Conservation (phyloP, 2,888 invertebrate genomes). For the Caenorhabditis sp. region DNA sequence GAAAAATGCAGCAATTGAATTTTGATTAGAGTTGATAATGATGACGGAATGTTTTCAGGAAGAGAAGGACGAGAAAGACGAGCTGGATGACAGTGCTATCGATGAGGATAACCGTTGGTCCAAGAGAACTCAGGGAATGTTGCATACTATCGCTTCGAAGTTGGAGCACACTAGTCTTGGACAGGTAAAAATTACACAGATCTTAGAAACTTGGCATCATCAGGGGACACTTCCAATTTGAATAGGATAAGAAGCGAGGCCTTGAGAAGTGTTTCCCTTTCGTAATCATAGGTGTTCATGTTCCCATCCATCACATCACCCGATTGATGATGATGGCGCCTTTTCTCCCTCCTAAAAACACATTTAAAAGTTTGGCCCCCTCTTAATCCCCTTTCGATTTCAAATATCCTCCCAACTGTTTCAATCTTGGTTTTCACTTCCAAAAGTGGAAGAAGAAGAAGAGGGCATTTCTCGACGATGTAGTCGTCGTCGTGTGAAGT, state of each 20-base stretch:
- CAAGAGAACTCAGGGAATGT: conserved; percentile 78
- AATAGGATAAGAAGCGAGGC: conserved; percentile 8
- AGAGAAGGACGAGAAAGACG: conserved; percentile 60
- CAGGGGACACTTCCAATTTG: not conserved
- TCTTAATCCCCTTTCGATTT: conserved; percentile 15
- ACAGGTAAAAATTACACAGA: conserved; percentile 71
- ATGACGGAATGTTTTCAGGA: conserved; percentile 36
- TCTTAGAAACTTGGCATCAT: too few relatives aligned
- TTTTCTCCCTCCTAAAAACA: conserved; percentile 18
- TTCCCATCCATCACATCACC: conserved; percentile 65
- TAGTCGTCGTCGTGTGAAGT: conserved; percentile 60
- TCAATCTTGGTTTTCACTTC: conserved; percentile 42
- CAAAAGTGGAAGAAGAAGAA: not conserved
- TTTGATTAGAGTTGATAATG: conserved; percentile 4
- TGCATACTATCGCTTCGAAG: conserved; percentile 77
- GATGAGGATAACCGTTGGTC: conserved; percentile 79
- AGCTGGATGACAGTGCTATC: conserved; percentile 43
- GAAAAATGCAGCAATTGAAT: not conserved
- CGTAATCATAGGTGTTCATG: conserved; percentile 65
- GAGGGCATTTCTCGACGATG: conserved; percentile 39
- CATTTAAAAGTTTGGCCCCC: conserved; percentile 38
- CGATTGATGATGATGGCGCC: conserved; percentile 53
- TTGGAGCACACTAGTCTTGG: conserved; percentile 66
- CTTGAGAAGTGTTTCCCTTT: conserved; percentile 49
- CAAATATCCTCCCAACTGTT: conserved; percentile 13